Conservation (phyloP, 2,113 vertebrate species). For the Canis aureus region DNA sequence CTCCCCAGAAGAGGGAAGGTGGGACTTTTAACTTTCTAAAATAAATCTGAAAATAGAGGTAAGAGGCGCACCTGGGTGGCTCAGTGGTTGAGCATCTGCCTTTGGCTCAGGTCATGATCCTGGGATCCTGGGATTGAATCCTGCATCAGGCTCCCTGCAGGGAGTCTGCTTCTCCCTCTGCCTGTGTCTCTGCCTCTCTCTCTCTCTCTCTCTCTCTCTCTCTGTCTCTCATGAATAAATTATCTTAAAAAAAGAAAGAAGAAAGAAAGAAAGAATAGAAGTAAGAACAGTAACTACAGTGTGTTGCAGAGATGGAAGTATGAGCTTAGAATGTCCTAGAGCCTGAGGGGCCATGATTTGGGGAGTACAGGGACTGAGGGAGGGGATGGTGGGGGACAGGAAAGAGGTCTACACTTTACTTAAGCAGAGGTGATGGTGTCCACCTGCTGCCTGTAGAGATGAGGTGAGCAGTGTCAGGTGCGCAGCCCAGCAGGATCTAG, state of each 20-base stretch:
- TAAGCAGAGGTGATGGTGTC: background rate
- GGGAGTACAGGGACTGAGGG: background rate
- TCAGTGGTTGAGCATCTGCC: no score
- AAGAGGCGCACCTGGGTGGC: background rate
- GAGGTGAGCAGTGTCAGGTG: background rate
- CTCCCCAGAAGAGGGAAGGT: background rate
- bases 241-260: no score
- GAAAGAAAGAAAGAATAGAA: background rate
- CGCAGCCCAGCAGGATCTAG: background rate
- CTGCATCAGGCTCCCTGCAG: no score
- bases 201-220: no score
- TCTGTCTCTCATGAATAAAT: no score
- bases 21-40: background rate
- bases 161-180: no score
- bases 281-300: background rate
- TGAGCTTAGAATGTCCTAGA: background rate
- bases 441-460: background rate
- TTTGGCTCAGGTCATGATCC: no score
- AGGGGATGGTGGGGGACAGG: background rate
- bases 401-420: background rate
- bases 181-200: no score
- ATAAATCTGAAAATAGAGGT: conserved; percentile 13
- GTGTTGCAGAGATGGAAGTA: background rate
- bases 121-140: no score
- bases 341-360: background rate